Base-by-base conservation (phyloP, 2,797 vertebrate genomes). In the Ctenopoma multispine region DNA sequence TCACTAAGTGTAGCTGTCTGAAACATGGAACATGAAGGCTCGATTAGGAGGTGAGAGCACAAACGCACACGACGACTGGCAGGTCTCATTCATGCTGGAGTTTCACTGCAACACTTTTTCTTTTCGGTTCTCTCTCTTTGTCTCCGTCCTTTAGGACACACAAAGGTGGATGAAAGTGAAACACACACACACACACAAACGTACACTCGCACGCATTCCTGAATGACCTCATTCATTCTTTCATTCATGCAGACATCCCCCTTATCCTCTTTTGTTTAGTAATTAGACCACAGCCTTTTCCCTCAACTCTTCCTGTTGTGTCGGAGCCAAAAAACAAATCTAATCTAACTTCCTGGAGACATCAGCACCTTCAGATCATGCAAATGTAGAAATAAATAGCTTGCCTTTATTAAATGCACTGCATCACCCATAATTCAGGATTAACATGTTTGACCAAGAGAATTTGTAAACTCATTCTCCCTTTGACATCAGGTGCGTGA, bases 1-100 rank as follows among this genome's bases (percentile, higher is more conserved):
- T 80, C 63, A 27, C 65, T 83, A 89, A 72, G 53, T 59, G 3
- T 67, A 56, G 79, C 54, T 65, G 57, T 70, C 73, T 61, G 71
- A n/a, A 57, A 61, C 43, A 93, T 93, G 92, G 92, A 93, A 17
- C 80, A 90, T 71, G 92, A 93, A 58, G 90, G 92, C 18, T 93
- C 92, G 2, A 80, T 93, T 0, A 88, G 89, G 73, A 92, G 82
- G 90, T 92, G 71, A 77, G 53, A 46, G 43, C 15, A 44, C 68
- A 50, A 68, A 48, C 55, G 20, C 50, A 46, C 36, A n/a, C 60
- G 29, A 12, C 11, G 31, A n/a, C 64, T 46, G 55, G 47, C 48
- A 54, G 47, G 43, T 46, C 63, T 40, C 38, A 44, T 72, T 76
- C 58, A 72, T 23, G 29, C 7, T 57, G 56, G 7, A 54, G 58